Evolutionary conservation across 2,888 invertebrate genomes (phyloP).

Genomic region (Philereme vetulata): DNA sequence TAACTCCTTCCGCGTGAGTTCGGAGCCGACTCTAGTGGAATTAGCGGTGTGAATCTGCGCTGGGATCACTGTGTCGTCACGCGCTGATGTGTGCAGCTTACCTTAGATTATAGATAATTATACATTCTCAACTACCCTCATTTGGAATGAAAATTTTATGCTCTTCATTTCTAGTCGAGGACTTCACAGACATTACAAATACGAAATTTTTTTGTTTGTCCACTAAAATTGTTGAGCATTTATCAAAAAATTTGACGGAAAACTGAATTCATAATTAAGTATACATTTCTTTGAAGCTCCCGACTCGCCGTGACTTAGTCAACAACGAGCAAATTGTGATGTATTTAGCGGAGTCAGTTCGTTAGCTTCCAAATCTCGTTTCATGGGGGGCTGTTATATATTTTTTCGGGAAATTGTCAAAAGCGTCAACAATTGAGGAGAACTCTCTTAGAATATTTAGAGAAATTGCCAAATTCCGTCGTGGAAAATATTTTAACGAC

Average conservation of each 20-base stretch:
- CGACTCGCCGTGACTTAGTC: constrained; percentile 25
- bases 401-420: constrained; percentile 27
- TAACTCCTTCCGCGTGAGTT: constrained; percentile 24
- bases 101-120: constrained; percentile 15
- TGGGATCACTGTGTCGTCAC: constrained; percentile 12
- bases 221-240: constrained; percentile 1
- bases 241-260: constrained; percentile 14
- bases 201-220: not conserved
- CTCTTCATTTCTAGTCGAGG: not conserved
- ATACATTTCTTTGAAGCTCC: constrained; percentile 29
- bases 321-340: constrained; percentile 37
- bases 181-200: not conserved
- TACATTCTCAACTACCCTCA: constrained; percentile 20
- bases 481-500: constrained; percentile 6
- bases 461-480: constrained; percentile 13
- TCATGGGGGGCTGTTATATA: constrained; percentile 15
- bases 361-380: constrained; percentile 31
- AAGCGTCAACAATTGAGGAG: constrained; percentile 19
- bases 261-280: constrained; percentile 28
- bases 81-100: constrained; percentile 6
- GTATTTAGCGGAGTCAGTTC: constrained; percentile 37
- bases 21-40: constrained; percentile 12
- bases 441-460: constrained; percentile 13
- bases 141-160: constrained; percentile 13
- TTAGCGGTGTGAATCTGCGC: constrained; percentile 6